Base-by-base conservation (phyloP, 2,888 invertebrate genomes). In the Trichogramma dendrolimi region DNA sequence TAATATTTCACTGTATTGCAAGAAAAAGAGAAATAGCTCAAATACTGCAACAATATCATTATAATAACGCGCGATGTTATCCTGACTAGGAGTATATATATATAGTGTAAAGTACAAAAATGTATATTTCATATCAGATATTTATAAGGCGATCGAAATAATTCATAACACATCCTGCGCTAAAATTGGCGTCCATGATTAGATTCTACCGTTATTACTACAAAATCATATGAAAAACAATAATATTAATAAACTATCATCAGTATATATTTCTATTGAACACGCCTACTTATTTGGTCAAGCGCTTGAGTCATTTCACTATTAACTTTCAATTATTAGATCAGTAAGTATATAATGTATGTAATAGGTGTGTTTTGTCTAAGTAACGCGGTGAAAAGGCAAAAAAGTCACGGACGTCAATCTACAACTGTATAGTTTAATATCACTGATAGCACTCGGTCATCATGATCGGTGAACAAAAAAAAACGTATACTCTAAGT, bases 21-120 rank as follows among this genome's bases (percentile, higher is more conserved):
- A 39, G n/a, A 42, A 60, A 55, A 60, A 41, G 48, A 57, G 44
- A 64, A 52, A 60, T 53, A 47, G 46, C 44, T 50, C 74, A 75
- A 76, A 76, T 77, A 78, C 77, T 77, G 77, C 73, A 76, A 77
- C 78, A 75, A 77, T 75, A 27, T 27, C 27, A 27, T 27, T 27
- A 27, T 76, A 76, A 77, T 75, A 78, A 75, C 75, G 73, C 27
- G 27, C 71, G 71, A 72, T 73, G 72, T 71, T 71, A 73, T 71
- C 72, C 74, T 78, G 78, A 79, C 78, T 79, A 79, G 78, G 75
- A 76, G 71, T 74, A 74, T 71, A 62, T 63, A 58, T 54, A 50
- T 59, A 60, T 65, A 46, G 49, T 53, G 52, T 52, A 57, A 66
- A 63, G 55, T 60, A 63, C 53, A 63, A 63, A 53, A 44, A 42